These are phyloP conservation scores for Azemiops feae DNA, from an alignment of 2,113 vertebrate genomes.

Conservation along the genomic window DNA sequence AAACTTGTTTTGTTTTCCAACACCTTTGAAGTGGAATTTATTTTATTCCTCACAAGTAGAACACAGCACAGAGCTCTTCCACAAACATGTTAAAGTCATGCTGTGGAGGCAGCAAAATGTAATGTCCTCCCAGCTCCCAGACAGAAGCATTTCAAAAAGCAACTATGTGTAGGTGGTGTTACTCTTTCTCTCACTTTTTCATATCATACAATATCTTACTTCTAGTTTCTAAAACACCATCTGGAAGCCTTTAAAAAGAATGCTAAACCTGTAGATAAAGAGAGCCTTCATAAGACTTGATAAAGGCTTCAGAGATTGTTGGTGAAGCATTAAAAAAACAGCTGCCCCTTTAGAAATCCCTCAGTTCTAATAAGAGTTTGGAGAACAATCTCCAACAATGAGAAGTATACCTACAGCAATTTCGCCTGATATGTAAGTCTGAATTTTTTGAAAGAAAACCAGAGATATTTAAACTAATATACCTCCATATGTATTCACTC, in stretches of 20 bases:
- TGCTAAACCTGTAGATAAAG: not conserved
- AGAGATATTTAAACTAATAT: slow-evolving; percentile 17
- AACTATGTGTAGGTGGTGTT: not conserved
- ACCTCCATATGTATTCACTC: not conserved
- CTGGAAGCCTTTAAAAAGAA: not conserved
- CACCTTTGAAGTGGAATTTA: too few relatives aligned
- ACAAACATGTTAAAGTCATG: not conserved
- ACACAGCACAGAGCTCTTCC: not conserved
- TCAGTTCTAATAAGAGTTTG: not conserved
- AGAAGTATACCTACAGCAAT: not conserved
- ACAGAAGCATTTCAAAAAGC: not conserved
- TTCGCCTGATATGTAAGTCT: slow-evolving; percentile 34
- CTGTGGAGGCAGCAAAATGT: not conserved
- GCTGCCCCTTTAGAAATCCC: too few relatives aligned
- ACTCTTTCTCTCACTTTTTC: not conserved
- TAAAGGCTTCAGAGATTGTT: not conserved
- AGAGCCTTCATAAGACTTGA: not conserved
- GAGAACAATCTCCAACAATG: not conserved
- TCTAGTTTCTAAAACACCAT: not conserved
- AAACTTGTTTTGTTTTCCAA: too few relatives aligned
- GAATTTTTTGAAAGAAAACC: slow-evolving; percentile 49
- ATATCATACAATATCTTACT: not conserved
- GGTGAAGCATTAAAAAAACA: not conserved
- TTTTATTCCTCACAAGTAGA: not conserved
- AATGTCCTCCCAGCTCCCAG: not conserved